Percentiles rank a stretch among this genome's conserved stretches.
These are phyloP conservation scores for Altica lythri DNA, from an alignment of 2,888 invertebrate species.

Conservation along the genomic window DNA sequence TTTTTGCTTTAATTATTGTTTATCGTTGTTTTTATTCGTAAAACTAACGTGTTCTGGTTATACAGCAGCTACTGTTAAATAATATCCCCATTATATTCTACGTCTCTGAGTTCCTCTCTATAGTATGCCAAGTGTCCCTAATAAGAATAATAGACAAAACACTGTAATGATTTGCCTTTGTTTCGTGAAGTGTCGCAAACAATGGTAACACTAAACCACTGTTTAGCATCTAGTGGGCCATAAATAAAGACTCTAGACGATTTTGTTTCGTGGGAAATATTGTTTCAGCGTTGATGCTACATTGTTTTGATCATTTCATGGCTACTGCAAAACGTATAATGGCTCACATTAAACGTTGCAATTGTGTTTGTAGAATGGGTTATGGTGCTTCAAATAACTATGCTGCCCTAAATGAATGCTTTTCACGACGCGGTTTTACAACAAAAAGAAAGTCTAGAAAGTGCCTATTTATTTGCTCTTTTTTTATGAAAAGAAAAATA, in stretches of 20 bases:
- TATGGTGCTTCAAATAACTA: constrained; percentile 6
- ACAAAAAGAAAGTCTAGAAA: too few relatives aligned
- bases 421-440: too few relatives aligned
- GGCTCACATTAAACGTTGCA: constrained; percentile 20
- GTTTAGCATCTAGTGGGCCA: constrained; percentile 50
- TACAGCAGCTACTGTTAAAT: too few relatives aligned
- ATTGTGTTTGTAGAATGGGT: constrained; percentile 20
- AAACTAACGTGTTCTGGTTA: too few relatives aligned
- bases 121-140: constrained; percentile 25
- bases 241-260: constrained; percentile 45
- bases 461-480: too few relatives aligned
- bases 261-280: constrained; percentile 50
- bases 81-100: too few relatives aligned
- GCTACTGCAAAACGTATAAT: constrained; percentile 28
- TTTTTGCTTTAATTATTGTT: too few relatives aligned
- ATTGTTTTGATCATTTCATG: constrained; percentile 49
- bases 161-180: constrained; percentile 58
- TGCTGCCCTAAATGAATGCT: too few relatives aligned
- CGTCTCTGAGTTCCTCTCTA: too few relatives aligned
- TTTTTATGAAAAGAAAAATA: too few relatives aligned
- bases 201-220: constrained; percentile 58
- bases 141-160: constrained; percentile 36
- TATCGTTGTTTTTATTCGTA: too few relatives aligned
- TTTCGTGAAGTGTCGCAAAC: constrained; percentile 56
- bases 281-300: constrained; percentile 36